Evolutionary conservation across 2,888 invertebrate species (phyloP).

Genomic region (Tiliacea aurago): DNA sequence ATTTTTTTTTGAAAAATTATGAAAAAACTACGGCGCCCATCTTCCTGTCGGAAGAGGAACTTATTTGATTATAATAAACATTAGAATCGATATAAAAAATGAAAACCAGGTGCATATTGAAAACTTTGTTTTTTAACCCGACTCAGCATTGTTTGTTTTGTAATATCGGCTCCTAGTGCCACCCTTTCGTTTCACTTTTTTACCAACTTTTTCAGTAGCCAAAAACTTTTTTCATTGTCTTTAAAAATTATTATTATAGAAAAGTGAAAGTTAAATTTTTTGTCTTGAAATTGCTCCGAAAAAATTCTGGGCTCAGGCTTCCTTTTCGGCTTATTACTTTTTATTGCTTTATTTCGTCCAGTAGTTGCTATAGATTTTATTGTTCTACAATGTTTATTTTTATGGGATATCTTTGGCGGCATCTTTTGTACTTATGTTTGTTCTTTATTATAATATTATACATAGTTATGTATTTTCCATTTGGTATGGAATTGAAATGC

Average conservation of each 20-base stretch:
- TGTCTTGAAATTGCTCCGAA: slow-evolving; percentile 58
- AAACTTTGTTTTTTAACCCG: slow-evolving; percentile 80
- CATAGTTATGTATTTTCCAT: neutral
- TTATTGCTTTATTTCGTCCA: slow-evolving; percentile 48
- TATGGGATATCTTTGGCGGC: slow-evolving; percentile 49
- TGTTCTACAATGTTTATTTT: slow-evolving; percentile 46
- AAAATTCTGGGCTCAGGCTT: slow-evolving; percentile 59
- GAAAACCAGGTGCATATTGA: slow-evolving; percentile 84
- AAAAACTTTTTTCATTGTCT: slow-evolving; percentile 68
- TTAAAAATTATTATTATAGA: slow-evolving; percentile 71
- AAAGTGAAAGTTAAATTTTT: slow-evolving; percentile 83
- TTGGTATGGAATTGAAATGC: slow-evolving; percentile 8
- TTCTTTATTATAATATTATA: slow-evolving; percentile 10
- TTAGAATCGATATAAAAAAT: slow-evolving; percentile 81
- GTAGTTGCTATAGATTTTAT: slow-evolving; percentile 55
- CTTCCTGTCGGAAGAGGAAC: slow-evolving; percentile 89
- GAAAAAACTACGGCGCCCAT: slow-evolving; percentile 84
- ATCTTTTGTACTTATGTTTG: slow-evolving; percentile 22
- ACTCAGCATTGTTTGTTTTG: slow-evolving; percentile 81
- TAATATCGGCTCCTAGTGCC: slow-evolving; percentile 74
- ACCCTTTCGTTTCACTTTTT: slow-evolving; percentile 79
- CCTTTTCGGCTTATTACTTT: slow-evolving; percentile 51
- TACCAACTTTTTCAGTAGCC: slow-evolving; percentile 74
- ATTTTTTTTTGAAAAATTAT: slow-evolving; percentile 69
- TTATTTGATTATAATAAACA: slow-evolving; percentile 90